phyloP scores from a whole-genome alignment of 1,140 invertebrate species.

The Plectrocnemia conspersa region DNA sequence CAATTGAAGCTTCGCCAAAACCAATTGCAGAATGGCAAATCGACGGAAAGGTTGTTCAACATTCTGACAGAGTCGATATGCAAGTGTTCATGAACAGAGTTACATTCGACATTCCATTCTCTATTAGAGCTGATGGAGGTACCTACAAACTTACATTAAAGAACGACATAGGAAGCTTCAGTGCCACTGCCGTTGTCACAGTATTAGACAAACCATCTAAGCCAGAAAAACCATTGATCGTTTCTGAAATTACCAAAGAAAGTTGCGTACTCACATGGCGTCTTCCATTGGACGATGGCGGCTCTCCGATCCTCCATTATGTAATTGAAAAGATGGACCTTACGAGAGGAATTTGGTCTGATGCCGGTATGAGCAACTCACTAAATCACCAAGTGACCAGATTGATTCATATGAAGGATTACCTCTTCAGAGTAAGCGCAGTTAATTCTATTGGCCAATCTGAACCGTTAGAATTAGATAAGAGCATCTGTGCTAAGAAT shows the following conservation, averaged over 20 bases:
- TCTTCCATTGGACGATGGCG: slow-evolving; percentile 82
- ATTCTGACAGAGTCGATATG: slow-evolving; percentile 65
- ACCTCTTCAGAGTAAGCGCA: slow-evolving; percentile 86
- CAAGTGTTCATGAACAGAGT: slow-evolving; percentile 70
- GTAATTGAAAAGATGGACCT: slow-evolving; percentile 97
- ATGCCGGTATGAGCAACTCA: slow-evolving; percentile 81
- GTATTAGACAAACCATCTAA: slow-evolving; percentile 84
- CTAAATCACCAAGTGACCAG: slow-evolving; percentile 79
- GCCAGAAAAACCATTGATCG: slow-evolving; percentile 81
- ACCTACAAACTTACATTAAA: slow-evolving; percentile 79
- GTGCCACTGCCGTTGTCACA: slow-evolving; percentile 79
- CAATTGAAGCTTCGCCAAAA: slow-evolving; percentile 79
- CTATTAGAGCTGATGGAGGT: slow-evolving; percentile 75
- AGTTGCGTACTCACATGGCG: slow-evolving; percentile 82
- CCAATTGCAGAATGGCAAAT: slow-evolving; percentile 85
- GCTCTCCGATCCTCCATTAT: slow-evolving; percentile 92
- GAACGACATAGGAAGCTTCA: slow-evolving; percentile 77
- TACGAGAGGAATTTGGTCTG: slow-evolving; percentile 90
- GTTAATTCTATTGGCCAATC: slow-evolving; percentile 95
- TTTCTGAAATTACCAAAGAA: slow-evolving; percentile 84
- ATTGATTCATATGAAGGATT: slow-evolving; percentile 89
- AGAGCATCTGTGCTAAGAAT: slow-evolving; percentile 89
- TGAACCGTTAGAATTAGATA: slow-evolving; percentile 79
- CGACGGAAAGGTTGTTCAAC: slow-evolving; percentile 71
- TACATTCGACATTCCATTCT: slow-evolving; percentile 81